Percentiles rank a stretch among this genome's conserved stretches.
Evolutionary conservation across 2,113 vertebrate genomes (phyloP).

Genomic region (Ailurus styani): DNA sequence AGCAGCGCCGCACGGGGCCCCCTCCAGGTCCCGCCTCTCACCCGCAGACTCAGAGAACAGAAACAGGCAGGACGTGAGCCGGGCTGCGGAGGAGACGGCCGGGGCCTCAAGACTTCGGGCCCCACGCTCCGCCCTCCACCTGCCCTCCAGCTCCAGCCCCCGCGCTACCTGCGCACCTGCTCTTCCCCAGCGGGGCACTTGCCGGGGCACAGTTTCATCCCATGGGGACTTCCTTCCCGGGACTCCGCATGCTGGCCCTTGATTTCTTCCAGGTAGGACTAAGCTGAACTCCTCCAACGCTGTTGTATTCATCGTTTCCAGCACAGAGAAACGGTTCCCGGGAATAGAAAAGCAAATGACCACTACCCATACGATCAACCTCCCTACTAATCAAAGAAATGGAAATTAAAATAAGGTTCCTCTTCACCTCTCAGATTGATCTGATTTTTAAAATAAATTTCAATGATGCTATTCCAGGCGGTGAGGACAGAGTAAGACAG

Average conservation of each 20-base stretch:
- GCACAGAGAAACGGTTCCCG: neutral
- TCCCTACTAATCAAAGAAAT: neutral
- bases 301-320: neutral
- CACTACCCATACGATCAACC: too few relatives aligned
- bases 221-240: neutral
- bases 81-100: fast-evolving
- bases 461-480: neutral
- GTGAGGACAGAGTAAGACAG: neutral
- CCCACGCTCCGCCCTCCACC: neutral
- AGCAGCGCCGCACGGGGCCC: fast-evolving
- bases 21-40: neutral
- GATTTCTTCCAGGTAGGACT: neutral
- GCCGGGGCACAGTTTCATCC: fast-evolving
- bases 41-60: fast-evolving
- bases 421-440: neutral
- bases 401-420: neutral
- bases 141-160: fast-evolving
- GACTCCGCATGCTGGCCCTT: fast-evolving
- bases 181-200: too few relatives aligned
- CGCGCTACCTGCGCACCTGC: neutral
- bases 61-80: neutral
- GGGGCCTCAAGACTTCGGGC: fast-evolving
- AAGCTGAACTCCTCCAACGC: neutral
- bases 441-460: neutral
- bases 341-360: neutral